Evolutionary conservation across 30 jellyfish, hydroid and myxozoan genomes (phyloP).

Genomic region (Cassiopea xamachana): DNA sequence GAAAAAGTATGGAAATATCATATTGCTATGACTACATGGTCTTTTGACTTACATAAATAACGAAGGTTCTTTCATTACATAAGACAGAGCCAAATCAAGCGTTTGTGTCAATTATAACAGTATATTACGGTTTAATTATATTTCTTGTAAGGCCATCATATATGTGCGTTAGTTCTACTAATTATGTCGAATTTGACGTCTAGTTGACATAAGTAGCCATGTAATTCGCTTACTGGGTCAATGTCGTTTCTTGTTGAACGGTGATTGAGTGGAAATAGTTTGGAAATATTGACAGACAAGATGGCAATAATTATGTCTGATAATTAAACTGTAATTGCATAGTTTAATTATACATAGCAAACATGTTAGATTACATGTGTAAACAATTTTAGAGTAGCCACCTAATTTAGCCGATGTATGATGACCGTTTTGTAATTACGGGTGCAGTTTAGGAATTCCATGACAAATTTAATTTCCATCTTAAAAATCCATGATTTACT

Average conservation of each 20-base stretch:
- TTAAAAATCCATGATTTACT: slow-evolving; percentile 53
- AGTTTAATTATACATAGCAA: slow-evolving; percentile 19
- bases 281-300: slow-evolving; percentile 11
- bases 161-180: neutral
- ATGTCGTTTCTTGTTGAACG: neutral
- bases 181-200: neutral
- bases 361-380: slow-evolving; percentile 1
- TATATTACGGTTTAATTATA: neutral
- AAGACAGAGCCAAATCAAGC: neutral
- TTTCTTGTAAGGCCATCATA: neutral
- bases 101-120: neutral
- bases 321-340: slow-evolving; percentile 17
- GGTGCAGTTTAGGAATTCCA: slow-evolving; percentile 8
- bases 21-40: too few relatives aligned
- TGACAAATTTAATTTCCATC: slow-evolving; percentile 31
- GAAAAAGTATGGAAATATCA: neutral
- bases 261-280: slow-evolving; percentile 20
- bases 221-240: neutral
- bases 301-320: slow-evolving; percentile 3
- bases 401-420: neutral
- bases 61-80: too few relatives aligned
- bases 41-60: too few relatives aligned
- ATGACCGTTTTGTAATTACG: neutral
- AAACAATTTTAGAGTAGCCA: neutral
- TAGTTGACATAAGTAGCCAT: neutral